A percentile compares a stretch with the other conserved stretches of the same genome.
These are phyloP conservation scores for Sebastes schlegelii DNA, from an alignment of 2,113 vertebrate genomes.

Conservation along the genomic window DNA sequence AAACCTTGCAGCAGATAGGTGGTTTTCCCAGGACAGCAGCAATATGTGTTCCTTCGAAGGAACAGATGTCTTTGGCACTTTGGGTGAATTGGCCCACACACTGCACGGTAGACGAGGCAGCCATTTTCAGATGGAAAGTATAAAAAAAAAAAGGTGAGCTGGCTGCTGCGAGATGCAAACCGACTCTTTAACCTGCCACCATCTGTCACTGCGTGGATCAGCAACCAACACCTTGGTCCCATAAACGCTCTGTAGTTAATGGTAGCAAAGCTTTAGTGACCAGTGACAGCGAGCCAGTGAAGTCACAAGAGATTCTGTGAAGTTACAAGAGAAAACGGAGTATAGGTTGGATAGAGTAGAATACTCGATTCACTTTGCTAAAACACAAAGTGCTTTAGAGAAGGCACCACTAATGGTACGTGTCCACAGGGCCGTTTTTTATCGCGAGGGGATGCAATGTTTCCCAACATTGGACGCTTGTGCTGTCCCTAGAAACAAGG, in stretches of 20 bases:
- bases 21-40: conserved; percentile 15
- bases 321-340: background rate
- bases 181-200: conserved; percentile 45
- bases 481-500: too few relatives aligned
- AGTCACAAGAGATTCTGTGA: background rate
- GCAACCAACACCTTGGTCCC: conserved; percentile 20
- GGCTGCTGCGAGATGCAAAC: conserved; percentile 21
- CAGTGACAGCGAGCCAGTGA: background rate
- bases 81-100: conserved; percentile 29
- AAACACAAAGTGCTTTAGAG: background rate
- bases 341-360: background rate
- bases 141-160: conserved; percentile 20
- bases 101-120: conserved; percentile 11
- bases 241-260: conserved; percentile 49
- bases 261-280: conserved; percentile 3
- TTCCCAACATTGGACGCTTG: too few relatives aligned
- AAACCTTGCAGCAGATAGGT: background rate
- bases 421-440: too few relatives aligned
- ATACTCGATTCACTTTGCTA: background rate
- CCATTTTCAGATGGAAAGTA: conserved; percentile 25
- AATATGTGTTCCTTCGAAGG: conserved; percentile 28
- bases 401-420: background rate
- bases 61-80: conserved; percentile 48
- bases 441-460: too few relatives aligned
- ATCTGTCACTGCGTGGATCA: conserved; percentile 55